A percentile compares a stretch with the other conserved stretches of the same genome.
Conservation (phyloP, 2,888 invertebrate species). For the Abscondita cerata region DNA sequence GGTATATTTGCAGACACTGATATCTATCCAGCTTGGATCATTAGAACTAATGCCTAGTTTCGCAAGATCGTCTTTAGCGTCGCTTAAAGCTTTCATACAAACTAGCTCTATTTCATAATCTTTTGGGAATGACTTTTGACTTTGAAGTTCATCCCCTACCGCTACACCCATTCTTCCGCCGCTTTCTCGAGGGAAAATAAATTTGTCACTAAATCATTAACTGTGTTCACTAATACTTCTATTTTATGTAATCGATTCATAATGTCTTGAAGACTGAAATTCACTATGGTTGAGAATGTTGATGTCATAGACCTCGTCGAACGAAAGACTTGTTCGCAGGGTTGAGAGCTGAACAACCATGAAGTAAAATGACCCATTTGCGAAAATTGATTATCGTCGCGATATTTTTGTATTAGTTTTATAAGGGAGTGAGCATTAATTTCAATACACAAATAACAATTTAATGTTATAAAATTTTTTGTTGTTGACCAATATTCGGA, state of each 20-base stretch:
- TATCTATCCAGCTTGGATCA: too few species aligned
- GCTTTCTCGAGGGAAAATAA: constrained; percentile 1
- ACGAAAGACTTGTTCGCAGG: constrained; percentile 9
- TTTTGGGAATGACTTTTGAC: neutral
- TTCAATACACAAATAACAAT: constrained; percentile 36
- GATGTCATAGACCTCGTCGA: neutral
- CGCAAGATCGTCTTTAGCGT: neutral
- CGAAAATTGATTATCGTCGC: neutral
- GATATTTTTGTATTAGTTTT: constrained; percentile 16
- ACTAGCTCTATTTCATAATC: neutral
- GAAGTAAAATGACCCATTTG: constrained; percentile 1
- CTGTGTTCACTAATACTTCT: neutral
- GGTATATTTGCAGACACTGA: too few species aligned
- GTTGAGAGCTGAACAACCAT: constrained; percentile 15
- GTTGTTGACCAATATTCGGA: constrained; percentile 36
- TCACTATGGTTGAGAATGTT: neutral
- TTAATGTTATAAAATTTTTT: constrained; percentile 38
- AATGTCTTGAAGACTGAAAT: constrained; percentile 3
- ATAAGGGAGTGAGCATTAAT: constrained; percentile 36
- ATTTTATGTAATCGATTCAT: constrained; percentile 9
- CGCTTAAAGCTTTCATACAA: constrained; percentile 4
- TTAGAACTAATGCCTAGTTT: neutral
- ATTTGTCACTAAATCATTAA: neutral
- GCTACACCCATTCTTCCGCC: neutral
- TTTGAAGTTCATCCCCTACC: neutral